A percentile compares a stretch with the other conserved stretches of the same genome.
Evolutionary conservation across 2,888 invertebrate species (phyloP).

Genomic region (Lochmaea capreae): DNA sequence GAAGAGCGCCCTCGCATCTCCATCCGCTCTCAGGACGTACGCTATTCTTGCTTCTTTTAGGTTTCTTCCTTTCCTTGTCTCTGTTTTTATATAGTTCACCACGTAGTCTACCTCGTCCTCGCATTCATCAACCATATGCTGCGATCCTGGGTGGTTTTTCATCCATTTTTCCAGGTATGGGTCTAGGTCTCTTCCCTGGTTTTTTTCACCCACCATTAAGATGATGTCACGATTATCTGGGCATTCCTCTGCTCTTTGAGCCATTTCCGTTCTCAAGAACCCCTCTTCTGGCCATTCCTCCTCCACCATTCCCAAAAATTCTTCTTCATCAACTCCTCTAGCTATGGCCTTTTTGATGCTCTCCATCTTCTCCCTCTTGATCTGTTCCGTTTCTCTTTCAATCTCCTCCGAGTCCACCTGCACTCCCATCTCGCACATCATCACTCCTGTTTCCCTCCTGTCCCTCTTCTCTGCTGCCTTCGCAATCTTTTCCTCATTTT

Average conservation of each 20-base stretch:
- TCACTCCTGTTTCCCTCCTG: too few relatives aligned
- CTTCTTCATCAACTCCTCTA: neutral
- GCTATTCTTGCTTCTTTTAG: neutral
- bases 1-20: neutral
- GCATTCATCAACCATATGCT: neutral
- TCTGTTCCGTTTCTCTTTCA: neutral
- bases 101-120: slow-evolving; percentile 3
- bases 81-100: neutral
- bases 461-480: too few relatives aligned
- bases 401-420: neutral
- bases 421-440: too few relatives aligned
- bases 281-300: neutral
- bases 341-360: neutral
- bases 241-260: neutral
- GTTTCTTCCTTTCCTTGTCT: neutral
- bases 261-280: neutral
- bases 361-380: neutral
- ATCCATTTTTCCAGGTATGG: neutral
- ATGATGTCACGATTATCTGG: neutral
- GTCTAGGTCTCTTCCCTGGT: neutral
- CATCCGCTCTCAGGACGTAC: neutral
- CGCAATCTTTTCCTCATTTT: too few relatives aligned
- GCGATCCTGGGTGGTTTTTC: neutral
- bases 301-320: neutral
- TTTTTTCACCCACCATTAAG: neutral